Conservation (phyloP, 2,888 invertebrate genomes). For the Doris montereyensis region DNA sequence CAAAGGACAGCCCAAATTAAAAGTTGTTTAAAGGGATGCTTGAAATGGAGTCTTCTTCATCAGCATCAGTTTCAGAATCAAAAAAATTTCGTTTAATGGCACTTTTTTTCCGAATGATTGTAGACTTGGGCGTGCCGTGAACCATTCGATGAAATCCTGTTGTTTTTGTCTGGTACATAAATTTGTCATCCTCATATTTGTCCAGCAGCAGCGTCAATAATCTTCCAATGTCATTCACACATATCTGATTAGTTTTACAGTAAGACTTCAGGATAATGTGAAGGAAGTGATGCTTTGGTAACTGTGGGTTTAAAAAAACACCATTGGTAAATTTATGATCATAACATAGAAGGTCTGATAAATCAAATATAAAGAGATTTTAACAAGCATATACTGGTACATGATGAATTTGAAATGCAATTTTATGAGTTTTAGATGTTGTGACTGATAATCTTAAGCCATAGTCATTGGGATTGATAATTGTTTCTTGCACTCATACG, state of each 20-base stretch:
- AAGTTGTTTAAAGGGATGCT: constrained; percentile 64
- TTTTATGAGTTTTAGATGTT: too few relatives aligned
- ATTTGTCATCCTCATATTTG: constrained; percentile 50
- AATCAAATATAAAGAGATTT: too few relatives aligned
- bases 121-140: neutral
- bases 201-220: constrained; percentile 56
- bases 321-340: too few relatives aligned
- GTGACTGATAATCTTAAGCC: too few relatives aligned
- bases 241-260: too few relatives aligned
- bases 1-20: constrained; percentile 67
- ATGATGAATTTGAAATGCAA: too few relatives aligned
- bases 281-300: constrained; percentile 51
- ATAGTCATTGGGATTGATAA: too few relatives aligned
- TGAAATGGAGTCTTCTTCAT: constrained; percentile 47
- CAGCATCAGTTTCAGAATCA: constrained; percentile 40
- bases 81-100: neutral
- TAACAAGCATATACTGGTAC: too few relatives aligned
- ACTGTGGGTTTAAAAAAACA: constrained; percentile 41
- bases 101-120: neutral
- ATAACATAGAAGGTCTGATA: too few relatives aligned
- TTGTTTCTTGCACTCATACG: too few relatives aligned
- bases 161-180: neutral
- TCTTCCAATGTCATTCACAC: constrained; percentile 42
- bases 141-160: too few relatives aligned
- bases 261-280: constrained; percentile 48